Evolutionary conservation across 2,113 vertebrate genomes (phyloP).

Genomic region (Perca flavescens): DNA sequence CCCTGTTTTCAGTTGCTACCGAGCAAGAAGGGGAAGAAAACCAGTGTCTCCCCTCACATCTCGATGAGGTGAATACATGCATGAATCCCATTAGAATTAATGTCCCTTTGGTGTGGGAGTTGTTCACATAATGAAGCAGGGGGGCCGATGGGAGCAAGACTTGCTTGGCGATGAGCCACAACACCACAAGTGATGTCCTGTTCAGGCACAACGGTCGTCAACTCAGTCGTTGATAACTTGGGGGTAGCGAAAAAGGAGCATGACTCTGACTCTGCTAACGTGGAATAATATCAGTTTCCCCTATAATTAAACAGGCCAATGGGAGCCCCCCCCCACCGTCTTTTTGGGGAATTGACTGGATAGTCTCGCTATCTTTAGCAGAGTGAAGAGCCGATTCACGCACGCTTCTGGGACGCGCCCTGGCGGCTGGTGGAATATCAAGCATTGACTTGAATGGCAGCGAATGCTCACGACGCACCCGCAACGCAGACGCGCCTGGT

Average conservation of each 20-base stretch:
- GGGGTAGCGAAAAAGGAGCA: neutral
- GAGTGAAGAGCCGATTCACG: too few species aligned
- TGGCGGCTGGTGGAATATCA: too few species aligned
- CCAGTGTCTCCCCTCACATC: constrained; percentile 18
- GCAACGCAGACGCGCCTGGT: too few species aligned
- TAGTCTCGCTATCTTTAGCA: too few species aligned
- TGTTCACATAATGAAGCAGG: neutral
- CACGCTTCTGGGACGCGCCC: too few species aligned
- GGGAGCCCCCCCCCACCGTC: too few species aligned
- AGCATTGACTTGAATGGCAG: too few species aligned
- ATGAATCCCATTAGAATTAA: constrained; percentile 30
- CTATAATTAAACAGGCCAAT: too few species aligned
- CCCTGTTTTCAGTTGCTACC: constrained; percentile 20
- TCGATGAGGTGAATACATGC: neutral
- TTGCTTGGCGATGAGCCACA: neutral
- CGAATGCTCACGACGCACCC: too few species aligned
- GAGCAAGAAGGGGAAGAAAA: neutral
- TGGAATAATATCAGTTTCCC: too few species aligned
- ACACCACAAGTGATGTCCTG: neutral
- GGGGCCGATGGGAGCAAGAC: neutral
- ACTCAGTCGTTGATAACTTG: neutral
- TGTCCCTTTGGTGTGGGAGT: constrained; percentile 10
- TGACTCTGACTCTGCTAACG: too few species aligned
- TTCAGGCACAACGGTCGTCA: neutral
- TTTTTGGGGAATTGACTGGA: too few species aligned